Base-by-base conservation (phyloP, 2,113 vertebrate species). In the Laticauda laticaudata region DNA sequence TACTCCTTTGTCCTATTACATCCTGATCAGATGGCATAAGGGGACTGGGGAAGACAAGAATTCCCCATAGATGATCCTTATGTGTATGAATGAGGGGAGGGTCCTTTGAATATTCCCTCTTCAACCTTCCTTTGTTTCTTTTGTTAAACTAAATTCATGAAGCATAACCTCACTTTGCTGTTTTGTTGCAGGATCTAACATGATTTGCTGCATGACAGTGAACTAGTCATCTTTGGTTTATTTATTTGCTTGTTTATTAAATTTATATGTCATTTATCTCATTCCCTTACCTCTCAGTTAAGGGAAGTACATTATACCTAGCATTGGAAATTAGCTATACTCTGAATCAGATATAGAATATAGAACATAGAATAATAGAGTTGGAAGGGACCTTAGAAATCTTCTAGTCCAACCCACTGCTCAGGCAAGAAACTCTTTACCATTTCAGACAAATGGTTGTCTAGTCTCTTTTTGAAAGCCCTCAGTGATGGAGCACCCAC, bases 251-350 rank as follows among this genome's bases (percentile, higher is more conserved):
- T 69, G 61, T 69, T 69, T 69, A 69, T n/a, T 69, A 15, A n/a
- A 64, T 14, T 5, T 69, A 69, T 69, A 69, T n/a, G 61, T 12
- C 11, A 15, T n/a, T 29, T n/a, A 69, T 69, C 26, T 69, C 61
- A 69, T 8, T n/a, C 11, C 29, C 29, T 75, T 8, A 0, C 54
- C 0, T 0, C n/a, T 39, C 3, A 14, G 21, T 91, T 45, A 59
- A 43, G 48, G 85, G 6, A 20, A 87, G 26, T 59, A 7, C 24
- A 87, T 64, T 59, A 75, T 56, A 75, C 14, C 87, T 43, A 23
- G 21, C 11, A 29, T 20, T 39, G 34, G 4, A 34, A 45, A 59
- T 12, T 14, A 59, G 21, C 39, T 90, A 90, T 61, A 45, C 7
- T 69, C 20, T 55, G 34, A 81, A 81, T 20, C 48, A 75, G 24